Evolutionary conservation across 2,113 vertebrate genomes (phyloP).

Genomic region (Octodon degus): DNA sequence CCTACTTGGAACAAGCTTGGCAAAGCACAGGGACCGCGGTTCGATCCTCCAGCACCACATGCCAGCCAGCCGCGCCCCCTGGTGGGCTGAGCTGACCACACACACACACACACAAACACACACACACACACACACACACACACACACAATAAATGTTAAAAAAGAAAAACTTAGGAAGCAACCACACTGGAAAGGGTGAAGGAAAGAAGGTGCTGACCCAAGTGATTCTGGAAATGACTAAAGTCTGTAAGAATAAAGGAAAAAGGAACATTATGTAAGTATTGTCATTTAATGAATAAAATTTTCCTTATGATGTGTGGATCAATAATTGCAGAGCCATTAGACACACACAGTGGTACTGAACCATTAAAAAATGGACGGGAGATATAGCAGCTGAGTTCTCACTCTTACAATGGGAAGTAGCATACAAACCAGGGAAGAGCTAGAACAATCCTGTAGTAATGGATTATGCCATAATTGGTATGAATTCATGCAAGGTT

Average conservation of each 20-base stretch:
- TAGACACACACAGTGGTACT: not conserved
- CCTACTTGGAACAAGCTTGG: too few species aligned
- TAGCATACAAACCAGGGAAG: not conserved
- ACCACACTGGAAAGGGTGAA: not conserved
- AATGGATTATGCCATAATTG: not conserved
- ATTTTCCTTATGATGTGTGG: not conserved
- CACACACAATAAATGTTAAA: too few species aligned
- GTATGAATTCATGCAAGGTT: not conserved
- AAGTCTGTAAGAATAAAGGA: slow-evolving; percentile 7
- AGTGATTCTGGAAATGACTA: slow-evolving; percentile 48
- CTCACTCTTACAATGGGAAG: not conserved
- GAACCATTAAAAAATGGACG: not conserved
- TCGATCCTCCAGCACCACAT: too few species aligned
- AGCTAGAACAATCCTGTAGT: not conserved
- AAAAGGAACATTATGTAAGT: not conserved
- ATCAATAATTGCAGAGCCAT: slow-evolving; percentile 37
- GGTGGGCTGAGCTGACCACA: too few species aligned
- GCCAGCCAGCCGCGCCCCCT: too few species aligned
- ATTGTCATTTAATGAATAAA: slow-evolving; percentile 31
- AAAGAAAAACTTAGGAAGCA: slow-evolving; percentile 35
- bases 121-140: too few species aligned
- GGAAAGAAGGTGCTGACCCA: not conserved
- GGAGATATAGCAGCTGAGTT: not conserved
- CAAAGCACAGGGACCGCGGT: too few species aligned
- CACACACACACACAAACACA: too few species aligned